Base-by-base conservation (phyloP, 2,797 vertebrate genomes). In the Sandelia bainsii region DNA sequence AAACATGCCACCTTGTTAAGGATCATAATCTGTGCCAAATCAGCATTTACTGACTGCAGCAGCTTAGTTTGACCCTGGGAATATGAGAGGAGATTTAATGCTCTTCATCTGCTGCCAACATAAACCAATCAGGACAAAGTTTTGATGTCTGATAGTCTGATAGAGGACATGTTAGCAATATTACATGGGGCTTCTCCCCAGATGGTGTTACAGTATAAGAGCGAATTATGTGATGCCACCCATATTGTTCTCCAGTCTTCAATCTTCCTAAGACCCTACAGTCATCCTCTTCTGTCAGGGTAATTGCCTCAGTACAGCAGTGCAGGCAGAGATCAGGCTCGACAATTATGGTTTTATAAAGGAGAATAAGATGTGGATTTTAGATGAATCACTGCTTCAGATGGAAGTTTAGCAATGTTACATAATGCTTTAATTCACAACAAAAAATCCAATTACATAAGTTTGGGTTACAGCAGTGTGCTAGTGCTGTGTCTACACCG, bases 51-150 rank as follows among this genome's bases (percentile, higher is more conserved):
- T 29, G 58, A 69, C 57, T 25, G 17, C 52, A 52, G 72, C 56
- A 62, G 85, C 68, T 87, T 75, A 71, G 53, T 67, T 65, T 54
- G 73, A 83, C 79, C 82, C 77, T 59, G 75, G 60, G 60, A 78
- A 75, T 67, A 83, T 79, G 54, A 79, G 39, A 23, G 51, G 45
- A 60, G 77, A 83, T 49, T 80, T 82, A 81, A 78, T 64, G 79
- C 32, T 54, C 44, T 22, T 50, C 17, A 20, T 60, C 61, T 19
- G 60, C 51, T 1, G 9, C 50, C 25, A 27, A 19, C 53, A 7
- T 39, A 48, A 78, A 77, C 72, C 56, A 69, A 80, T 82, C 48
- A n/a, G 4, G 25, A 52, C 19, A 9, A 17, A 68, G 71, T 69
- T 75, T 54, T 72, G 44, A 62, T 59, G 64, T 59, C 27, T 46